These are phyloP conservation scores for Conger conger DNA, from an alignment of 2,113 vertebrate genomes.

Conservation along the genomic window DNA sequence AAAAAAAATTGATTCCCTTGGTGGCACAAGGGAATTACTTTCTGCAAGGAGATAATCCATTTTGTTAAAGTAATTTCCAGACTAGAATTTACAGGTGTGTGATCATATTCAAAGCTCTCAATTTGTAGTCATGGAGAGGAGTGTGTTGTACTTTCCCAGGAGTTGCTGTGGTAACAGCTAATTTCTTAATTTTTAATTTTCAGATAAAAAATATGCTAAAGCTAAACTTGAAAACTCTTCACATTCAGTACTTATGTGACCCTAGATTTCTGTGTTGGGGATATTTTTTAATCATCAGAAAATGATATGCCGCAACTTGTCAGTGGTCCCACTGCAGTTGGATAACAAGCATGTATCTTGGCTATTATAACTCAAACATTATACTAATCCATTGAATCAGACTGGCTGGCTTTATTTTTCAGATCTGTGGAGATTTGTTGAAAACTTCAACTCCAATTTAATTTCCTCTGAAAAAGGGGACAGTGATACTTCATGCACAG, in stretches of 20 bases:
- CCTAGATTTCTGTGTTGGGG: background rate
- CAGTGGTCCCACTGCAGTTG: background rate
- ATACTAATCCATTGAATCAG: conserved; percentile 2
- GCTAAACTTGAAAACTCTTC: background rate
- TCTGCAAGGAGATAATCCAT: conserved; percentile 26
- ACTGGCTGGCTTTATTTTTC: background rate
- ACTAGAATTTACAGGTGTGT: conserved; percentile 11
- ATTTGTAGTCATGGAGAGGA: conserved; percentile 23
- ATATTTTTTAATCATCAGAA: background rate
- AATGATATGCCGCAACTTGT: background rate
- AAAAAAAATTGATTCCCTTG: conserved; percentile 1
- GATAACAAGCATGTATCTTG: background rate
- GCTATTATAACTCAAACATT: background rate
- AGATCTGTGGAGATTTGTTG: conserved; percentile 8
- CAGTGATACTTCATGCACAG: background rate
- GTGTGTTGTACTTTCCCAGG: background rate
- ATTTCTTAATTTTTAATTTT: background rate
- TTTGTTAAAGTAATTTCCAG: conserved; percentile 26
- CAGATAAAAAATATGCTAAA: background rate
- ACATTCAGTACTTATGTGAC: background rate
- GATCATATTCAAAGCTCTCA: conserved; percentile 25
- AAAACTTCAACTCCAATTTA: conserved; percentile 1
- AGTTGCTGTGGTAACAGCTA: conserved; percentile 21
- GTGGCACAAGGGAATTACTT: conserved; percentile 1
- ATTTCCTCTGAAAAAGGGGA: background rate